These are phyloP conservation scores for Euthynnus affinis DNA, from an alignment of 2,797 vertebrate genomes.

Conservation along the genomic window DNA sequence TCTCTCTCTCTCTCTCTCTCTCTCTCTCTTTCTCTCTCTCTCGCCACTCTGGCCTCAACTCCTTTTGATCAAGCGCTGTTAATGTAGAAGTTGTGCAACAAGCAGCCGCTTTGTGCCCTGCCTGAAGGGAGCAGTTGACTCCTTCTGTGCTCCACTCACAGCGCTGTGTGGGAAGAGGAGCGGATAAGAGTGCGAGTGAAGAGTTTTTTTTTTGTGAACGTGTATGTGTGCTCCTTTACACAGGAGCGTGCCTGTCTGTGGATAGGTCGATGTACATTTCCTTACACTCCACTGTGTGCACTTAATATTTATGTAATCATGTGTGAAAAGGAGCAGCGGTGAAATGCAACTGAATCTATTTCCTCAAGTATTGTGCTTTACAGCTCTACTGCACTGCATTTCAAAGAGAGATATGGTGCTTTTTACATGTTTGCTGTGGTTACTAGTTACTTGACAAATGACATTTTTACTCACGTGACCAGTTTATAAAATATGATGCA, in stretches of 20 bases:
- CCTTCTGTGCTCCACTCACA: conserved; percentile 38
- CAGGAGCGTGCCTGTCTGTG: conserved; percentile 3
- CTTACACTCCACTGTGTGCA: conserved; percentile 12
- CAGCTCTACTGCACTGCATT: not conserved
- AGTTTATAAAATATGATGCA: too few relatives aligned
- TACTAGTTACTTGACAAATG: not conserved
- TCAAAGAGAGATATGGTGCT: not conserved
- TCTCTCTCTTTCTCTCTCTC: too few relatives aligned
- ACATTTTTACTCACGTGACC: not conserved
- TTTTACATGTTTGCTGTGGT: not conserved
- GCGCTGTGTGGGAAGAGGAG: conserved; percentile 48
- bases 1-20: conserved; percentile 2
- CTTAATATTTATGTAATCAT: not conserved
- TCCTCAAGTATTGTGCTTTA: not conserved
- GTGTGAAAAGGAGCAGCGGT: not conserved
- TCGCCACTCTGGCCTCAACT: conserved; percentile 15
- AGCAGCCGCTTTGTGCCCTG: conserved; percentile 64
- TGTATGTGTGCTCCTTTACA: conserved; percentile 13
- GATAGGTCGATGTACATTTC: conserved; percentile 26
- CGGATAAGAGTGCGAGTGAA: conserved; percentile 34
- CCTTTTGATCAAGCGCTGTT: conserved; percentile 51
- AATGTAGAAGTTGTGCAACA: conserved; percentile 58
- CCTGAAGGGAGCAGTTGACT: conserved; percentile 61
- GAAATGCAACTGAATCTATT: not conserved
- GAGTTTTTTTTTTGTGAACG: conserved; percentile 36